Evolutionary conservation across 2,797 vertebrate genomes (phyloP).

Genomic region (Notamacropus eugenii): DNA sequence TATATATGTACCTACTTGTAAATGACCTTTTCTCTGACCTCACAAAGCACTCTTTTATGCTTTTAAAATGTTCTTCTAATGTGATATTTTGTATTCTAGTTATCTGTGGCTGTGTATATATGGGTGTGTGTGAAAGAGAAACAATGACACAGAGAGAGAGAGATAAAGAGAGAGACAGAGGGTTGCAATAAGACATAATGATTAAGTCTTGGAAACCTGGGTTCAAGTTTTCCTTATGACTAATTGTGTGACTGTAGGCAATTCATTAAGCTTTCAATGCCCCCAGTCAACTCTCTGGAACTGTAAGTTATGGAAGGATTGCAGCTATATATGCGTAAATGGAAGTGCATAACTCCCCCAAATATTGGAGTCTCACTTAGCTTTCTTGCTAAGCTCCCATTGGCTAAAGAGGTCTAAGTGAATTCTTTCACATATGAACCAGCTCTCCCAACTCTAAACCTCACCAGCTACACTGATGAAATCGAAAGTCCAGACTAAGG

Average conservation of each 20-base stretch:
- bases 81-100: not conserved
- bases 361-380: no score
- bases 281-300: not conserved
- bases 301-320: not conserved
- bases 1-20: not conserved
- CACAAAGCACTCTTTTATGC: not conserved
- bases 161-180: not conserved
- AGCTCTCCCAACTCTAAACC: no score
- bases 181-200: not conserved
- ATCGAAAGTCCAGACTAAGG: not conserved
- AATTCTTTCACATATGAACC: no score
- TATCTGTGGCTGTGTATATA: not conserved
- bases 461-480: not conserved
- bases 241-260: not conserved
- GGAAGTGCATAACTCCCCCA: no score
- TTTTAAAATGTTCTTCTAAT: not conserved
- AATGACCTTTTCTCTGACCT: not conserved
- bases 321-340: not conserved
- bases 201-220: not conserved
- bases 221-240: not conserved
- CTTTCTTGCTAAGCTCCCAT: no score
- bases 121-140: not conserved
- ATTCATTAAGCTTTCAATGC: not conserved
- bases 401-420: no score
- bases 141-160: not conserved